Percentiles rank a stretch among this genome's conserved stretches.
These are phyloP conservation scores for Helicoverpa assulta DNA, from an alignment of 2,888 invertebrate genomes.

Conservation along the genomic window DNA sequence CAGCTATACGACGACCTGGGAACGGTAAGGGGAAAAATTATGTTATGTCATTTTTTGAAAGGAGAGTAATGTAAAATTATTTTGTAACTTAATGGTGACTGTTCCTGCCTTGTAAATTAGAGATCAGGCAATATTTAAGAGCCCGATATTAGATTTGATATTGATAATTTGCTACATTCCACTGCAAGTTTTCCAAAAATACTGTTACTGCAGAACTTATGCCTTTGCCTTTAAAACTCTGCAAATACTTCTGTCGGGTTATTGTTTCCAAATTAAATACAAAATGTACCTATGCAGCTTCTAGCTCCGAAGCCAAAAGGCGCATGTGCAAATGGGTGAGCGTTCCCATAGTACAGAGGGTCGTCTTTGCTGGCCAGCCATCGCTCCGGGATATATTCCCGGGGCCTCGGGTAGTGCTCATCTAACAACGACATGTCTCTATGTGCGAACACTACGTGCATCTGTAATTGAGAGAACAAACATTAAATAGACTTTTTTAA, in stretches of 20 bases:
- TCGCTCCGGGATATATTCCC: slow-evolving; percentile 93
- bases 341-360: slow-evolving; percentile 81
- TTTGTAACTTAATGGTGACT: too few species aligned
- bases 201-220: too few species aligned
- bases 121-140: too few species aligned
- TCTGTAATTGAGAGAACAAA: slow-evolving; percentile 63
- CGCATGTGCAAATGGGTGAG: slow-evolving; percentile 91
- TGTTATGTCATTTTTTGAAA: too few species aligned
- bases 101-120: too few species aligned
- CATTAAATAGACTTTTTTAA: too few species aligned
- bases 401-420: slow-evolving; percentile 91
- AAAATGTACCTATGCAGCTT: slow-evolving; percentile 91
- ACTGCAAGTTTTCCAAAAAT: too few species aligned
- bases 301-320: slow-evolving; percentile 93
- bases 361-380: slow-evolving; percentile 90
- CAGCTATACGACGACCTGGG: slow-evolving; percentile 91
- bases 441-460: slow-evolving; percentile 79
- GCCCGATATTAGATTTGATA: too few species aligned
- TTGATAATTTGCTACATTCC: too few species aligned
- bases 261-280: neutral
- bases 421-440: slow-evolving; percentile 92
- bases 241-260: too few species aligned
- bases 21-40: slow-evolving; percentile 6
- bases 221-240: too few species aligned
- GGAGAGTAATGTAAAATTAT: too few species aligned